Base-by-base conservation (phyloP, 35 echinoderm and acorn worm species). In the Diadema setosum region DNA sequence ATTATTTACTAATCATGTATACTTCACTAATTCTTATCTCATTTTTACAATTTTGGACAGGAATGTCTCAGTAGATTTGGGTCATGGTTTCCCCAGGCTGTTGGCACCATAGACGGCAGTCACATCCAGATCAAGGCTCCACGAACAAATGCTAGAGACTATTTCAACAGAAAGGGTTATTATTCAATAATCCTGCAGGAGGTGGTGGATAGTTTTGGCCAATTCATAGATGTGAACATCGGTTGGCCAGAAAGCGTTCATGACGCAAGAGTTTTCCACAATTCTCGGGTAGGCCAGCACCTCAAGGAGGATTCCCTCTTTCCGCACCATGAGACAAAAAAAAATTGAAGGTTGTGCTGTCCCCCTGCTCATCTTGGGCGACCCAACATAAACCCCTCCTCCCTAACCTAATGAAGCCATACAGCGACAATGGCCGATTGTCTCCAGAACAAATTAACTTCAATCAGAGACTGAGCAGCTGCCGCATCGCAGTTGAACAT, bases 231-330 rank as follows among this genome's bases (percentile, higher is more conserved):
- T 65, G 37, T 89, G 1, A 61, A 61, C 35, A 50, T 89, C 3
- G 87, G 87, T 30, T 89, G 87, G 87, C 87, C 87, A 15, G 87
- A 75, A 32, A 41, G 74, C 29, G 87, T 89, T 17, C 87, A 89
- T 40, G 87, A 89, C 58, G 73, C 87, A 46, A 80, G 87, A 27
- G 80, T 89, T 23, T 40, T 89, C 17, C 12, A 43, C 4, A 82
- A 89, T 61, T 52, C 48, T 11, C 9, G 48, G 9, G 9, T 52
- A 52, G 9, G n/a, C 48, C 9, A 9, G n/a, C 9, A n/a, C 9
- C n/a, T 52, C 9, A n/a, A 52, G n/a, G 48, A 52, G n/a, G n/a
- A 52, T n/a, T 11, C 48, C 48, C 9, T n/a, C 21, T 43, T 83
- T 12, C 42, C 20, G 7, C 18, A 20, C 11, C 42, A 83, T 8